Base-by-base conservation (phyloP, 2,797 vertebrate genomes). In the Cuculus canorus region DNA sequence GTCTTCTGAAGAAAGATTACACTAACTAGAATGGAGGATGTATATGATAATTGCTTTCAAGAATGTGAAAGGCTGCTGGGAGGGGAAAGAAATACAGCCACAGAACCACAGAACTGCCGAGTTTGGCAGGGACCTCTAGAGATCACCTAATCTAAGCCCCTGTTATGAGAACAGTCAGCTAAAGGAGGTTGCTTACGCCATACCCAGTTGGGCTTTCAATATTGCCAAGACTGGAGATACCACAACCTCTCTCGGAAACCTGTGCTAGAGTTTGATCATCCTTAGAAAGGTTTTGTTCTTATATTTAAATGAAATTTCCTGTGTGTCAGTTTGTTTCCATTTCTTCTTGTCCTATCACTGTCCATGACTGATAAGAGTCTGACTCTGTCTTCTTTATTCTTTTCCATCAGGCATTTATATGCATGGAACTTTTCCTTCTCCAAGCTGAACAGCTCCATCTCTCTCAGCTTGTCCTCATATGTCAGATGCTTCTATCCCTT, bases 111-210 rank as follows among this genome's bases (percentile, higher is more conserved):
- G 39, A 83, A 71, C 1, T 60, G 7, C 45, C 75, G 53, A 88
- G 48, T 39, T 16, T 66, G 39, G 5, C 50, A 66, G n/a, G 7
- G 21, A 63, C 27, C 28, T 85, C 63, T 73, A 47, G 30, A 82
- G 32, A 32, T 43, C 16, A 18, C 14, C 30, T 50, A 28, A 41
- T 41, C 22, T 33, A 81, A 68, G 11, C 3, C 17, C 5, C 5
- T 77, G 3, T 48, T 77, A 43, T 0, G 0, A 85, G 17, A 14
- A 53, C 0, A 8, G 33, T 61, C 68, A 69, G 22, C 25, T 72
- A 72, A 63, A 88, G 18, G 21, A 82, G 10, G 71, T 53, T 85
- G 25, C 30, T 65, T 45, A 47, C 43, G 15, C 17, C 13, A 6
- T 19, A 17, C 23, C 15, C 10, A 41, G 6, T 27, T 79, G 23